These are phyloP conservation scores for Tachina lurida DNA, from an alignment of 2,888 invertebrate species.

Conservation along the genomic window DNA sequence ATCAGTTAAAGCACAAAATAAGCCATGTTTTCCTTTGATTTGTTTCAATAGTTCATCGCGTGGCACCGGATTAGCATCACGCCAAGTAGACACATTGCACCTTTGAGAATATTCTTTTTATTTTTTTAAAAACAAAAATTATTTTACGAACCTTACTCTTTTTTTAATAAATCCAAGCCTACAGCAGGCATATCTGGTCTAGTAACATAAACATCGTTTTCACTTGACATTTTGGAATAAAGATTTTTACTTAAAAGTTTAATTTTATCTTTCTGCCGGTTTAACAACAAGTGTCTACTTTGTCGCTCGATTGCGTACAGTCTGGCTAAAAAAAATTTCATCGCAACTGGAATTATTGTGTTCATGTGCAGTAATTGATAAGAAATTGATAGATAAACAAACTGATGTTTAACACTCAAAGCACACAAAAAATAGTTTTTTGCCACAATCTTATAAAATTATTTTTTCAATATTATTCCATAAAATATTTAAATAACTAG, in stretches of 20 bases:
- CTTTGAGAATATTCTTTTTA: conserved; percentile 66
- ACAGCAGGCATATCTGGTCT: conserved; percentile 85
- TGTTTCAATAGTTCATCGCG: conserved; percentile 87
- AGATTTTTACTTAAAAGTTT: neutral
- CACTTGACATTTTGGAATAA: conserved; percentile 61
- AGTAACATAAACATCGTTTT: conserved; percentile 85
- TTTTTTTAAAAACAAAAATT: neutral
- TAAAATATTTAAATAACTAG: too few species aligned
- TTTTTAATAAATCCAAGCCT: conserved; percentile 84
- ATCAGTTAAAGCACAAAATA: conserved; percentile 92
- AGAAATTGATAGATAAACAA: neutral
- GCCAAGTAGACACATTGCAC: conserved; percentile 86
- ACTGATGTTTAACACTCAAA: neutral
- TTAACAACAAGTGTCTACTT: conserved; percentile 1
- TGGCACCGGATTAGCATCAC: conserved; percentile 86
- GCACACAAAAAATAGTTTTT: neutral
- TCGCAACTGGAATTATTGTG: conserved; percentile 7
- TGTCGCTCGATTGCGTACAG: conserved; percentile 6
- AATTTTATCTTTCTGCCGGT: conserved; percentile 24
- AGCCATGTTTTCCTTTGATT: conserved; percentile 88
- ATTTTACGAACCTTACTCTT: conserved; percentile 83
- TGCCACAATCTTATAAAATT: neutral
- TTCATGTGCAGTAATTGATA: conserved; percentile 1
- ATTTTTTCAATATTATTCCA: too few species aligned
- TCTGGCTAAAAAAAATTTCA: conserved; percentile 25